Conservation (phyloP, 2,113 vertebrate species). For the Vulpes ferrilata region DNA sequence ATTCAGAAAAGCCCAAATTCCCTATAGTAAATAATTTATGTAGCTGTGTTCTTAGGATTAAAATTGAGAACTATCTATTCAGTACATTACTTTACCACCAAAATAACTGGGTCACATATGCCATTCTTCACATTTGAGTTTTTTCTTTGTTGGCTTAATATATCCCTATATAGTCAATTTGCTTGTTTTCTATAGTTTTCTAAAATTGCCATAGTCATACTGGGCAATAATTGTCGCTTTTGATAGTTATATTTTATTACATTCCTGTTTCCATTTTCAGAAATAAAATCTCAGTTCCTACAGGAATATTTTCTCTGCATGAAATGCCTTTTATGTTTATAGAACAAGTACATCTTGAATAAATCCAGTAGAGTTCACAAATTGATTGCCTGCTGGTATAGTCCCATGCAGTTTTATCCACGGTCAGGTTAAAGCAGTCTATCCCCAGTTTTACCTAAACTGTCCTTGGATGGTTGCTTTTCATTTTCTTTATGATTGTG, state of each 20-base stretch:
- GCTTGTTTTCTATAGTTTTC: not conserved
- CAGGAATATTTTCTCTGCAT: conserved; percentile 19
- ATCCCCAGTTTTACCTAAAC: not conserved
- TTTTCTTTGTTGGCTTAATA: not conserved
- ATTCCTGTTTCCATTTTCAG: conserved; percentile 22
- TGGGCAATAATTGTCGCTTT: not conserved
- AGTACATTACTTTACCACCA: not conserved
- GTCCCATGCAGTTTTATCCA: not conserved
- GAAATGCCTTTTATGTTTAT: conserved; percentile 29
- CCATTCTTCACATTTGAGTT: not conserved
- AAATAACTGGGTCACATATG: not conserved
- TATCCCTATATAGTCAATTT: not conserved
- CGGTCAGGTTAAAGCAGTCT: fast-evolving
- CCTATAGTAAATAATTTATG: not conserved
- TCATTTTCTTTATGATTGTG: not conserved
- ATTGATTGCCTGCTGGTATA: not conserved
- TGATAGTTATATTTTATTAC: conserved; percentile 13
- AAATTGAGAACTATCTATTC: not conserved
- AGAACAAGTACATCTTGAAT: conserved; percentile 8
- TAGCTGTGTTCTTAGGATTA: not conserved
- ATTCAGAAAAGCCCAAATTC: not conserved
- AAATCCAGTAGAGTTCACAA: not conserved
- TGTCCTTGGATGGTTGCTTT: not conserved
- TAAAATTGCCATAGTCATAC: not conserved
- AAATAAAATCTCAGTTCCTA: conserved; percentile 36